Conservation (phyloP, 35 echinoderm and acorn worm species). For the Strongylocentrotus purpuratus region DNA sequence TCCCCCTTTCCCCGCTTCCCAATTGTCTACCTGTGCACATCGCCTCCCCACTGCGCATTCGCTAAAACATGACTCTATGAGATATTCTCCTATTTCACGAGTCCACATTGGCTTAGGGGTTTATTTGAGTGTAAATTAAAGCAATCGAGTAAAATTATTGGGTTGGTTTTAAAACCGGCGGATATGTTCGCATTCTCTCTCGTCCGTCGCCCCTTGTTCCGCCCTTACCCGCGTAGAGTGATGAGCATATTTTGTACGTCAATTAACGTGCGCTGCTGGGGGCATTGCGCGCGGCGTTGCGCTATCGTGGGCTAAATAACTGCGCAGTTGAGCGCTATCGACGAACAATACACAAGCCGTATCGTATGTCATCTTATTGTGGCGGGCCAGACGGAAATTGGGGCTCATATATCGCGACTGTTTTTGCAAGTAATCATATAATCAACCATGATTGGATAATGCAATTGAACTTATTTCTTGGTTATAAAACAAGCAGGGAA, state of each 20-base stretch:
- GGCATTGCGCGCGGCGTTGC: constrained; percentile 14
- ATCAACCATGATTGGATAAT: constrained; percentile 7
- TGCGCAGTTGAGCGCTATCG: constrained; percentile 10
- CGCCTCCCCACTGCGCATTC: neutral
- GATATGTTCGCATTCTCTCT: constrained; percentile 12
- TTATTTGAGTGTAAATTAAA: constrained; percentile 31
- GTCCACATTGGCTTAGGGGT: constrained; percentile 22
- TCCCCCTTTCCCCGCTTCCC: neutral
- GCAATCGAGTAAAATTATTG: constrained; percentile 44
- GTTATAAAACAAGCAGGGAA: neutral
- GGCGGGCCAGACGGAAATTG: constrained; percentile 8
- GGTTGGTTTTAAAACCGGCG: constrained; percentile 41
- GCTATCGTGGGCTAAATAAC: constrained; percentile 6
- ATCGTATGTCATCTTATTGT: neutral
- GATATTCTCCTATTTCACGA: constrained; percentile 14
- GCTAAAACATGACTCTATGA: neutral
- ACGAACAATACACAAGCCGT: neutral
- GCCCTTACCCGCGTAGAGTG: neutral
- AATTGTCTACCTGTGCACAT: neutral
- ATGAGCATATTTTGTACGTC: constrained; percentile 44
- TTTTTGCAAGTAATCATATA: constrained; percentile 39
- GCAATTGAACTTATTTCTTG: constrained; percentile 29
- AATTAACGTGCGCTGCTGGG: constrained; percentile 29
- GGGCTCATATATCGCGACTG: constrained; percentile 2
- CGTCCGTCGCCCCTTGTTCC: neutral